Conservation (phyloP, 2,797 vertebrate genomes). For the Simalia tracyae region DNA sequence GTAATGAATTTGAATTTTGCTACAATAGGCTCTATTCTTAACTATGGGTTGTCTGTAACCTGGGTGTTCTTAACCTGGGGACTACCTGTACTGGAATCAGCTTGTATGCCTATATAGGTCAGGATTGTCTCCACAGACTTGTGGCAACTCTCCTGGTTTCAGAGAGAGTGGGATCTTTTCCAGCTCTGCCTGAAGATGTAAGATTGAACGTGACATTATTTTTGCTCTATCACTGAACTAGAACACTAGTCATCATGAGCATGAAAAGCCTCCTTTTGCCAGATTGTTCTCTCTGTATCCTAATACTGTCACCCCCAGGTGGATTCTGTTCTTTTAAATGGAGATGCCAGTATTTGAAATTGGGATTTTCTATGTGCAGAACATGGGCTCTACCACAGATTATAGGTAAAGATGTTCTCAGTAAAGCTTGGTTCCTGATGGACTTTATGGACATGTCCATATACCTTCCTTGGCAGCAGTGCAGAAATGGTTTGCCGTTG, state of each 20-base stretch:
- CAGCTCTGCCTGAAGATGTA: not conserved
- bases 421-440: not conserved
- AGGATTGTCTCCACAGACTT: not conserved
- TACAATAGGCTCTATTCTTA: too few species aligned
- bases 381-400: not conserved
- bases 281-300: not conserved
- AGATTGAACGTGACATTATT: not conserved
- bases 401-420: not conserved
- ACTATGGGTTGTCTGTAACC: too few species aligned
- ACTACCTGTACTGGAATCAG: not conserved
- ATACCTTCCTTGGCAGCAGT: not conserved
- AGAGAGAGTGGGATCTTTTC: not conserved
- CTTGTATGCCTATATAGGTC: not conserved
- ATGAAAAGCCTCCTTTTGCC: not conserved
- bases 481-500: not conserved
- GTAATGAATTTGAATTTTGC: too few species aligned
- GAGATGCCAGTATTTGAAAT: not conserved
- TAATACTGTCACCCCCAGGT: not conserved
- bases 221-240: not conserved
- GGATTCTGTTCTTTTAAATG: not conserved
- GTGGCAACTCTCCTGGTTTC: not conserved
- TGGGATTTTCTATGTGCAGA: not conserved
- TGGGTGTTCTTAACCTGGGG: too few species aligned
- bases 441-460: not conserved
- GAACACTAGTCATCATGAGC: not conserved